Base-by-base conservation (phyloP, 2,888 invertebrate species). In the Volucella inflata region DNA sequence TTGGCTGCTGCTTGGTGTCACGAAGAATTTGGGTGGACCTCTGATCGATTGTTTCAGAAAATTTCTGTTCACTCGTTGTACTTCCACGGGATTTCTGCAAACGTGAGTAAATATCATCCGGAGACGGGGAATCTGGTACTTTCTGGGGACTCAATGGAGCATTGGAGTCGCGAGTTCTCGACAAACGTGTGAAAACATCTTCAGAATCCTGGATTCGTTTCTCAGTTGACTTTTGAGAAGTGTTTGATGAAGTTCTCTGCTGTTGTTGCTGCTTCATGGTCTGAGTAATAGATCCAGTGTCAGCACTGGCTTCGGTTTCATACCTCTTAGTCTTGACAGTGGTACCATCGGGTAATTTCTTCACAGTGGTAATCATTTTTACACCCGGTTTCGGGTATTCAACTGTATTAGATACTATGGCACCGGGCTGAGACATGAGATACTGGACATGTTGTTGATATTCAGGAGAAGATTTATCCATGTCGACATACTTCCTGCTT, bases 321-420 rank as follows among this genome's bases (percentile, higher is more conserved):
- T 95, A 94, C 53, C 94, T 93, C 17, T 95, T 95, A 81, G 95
- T 95, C n/a, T 95, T 95, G 0, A 95, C 94, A 51, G 93, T 93
- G 1, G 94, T 94, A 14, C 95, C 95, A 89, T 95, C 95, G 0
- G 94, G 94, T 51, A 95, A 91, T 60, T 94, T 94, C 87, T 94
- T 94, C 0, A 95, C 95, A 88, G 95, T 95, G 12, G 94, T 94
- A 8, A 94, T 93, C 87, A 95, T 94, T 92, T 94, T 94, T 53
- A 95, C 94, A 90, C 94, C 94, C 78, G 95, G 94, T 90, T 95
- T 95, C 64, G 94, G 94, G 90, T 95, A 94, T 88, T 94, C 94
- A 68, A 94, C 92, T 77, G 94, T 94, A 74, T 93, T 93, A 8
- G 94, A 94, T 12, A 94, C 93, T 77, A 94, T 91, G 88, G 93